Base-by-base conservation (phyloP, 2,888 invertebrate genomes). In the Amphimallon solstitiale region DNA sequence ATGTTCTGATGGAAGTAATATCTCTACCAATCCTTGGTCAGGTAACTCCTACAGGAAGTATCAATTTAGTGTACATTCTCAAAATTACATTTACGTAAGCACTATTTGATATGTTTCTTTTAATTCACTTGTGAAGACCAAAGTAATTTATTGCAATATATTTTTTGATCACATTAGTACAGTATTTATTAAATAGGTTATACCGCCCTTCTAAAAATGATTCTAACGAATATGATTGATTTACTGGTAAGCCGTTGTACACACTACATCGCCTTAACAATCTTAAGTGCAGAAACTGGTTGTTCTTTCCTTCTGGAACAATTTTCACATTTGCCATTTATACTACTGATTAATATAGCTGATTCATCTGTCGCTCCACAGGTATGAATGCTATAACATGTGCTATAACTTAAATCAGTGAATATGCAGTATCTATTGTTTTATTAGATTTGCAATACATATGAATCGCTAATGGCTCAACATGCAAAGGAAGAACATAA, bases 401-500 rank as follows among this genome's bases (percentile, higher is more conserved):
- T n/a, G n/a, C n/a, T n/a, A n/a, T n/a, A 9, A 6, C n/a, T 35
- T 3, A 21, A 56, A 38, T 15, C 2, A 23, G n/a, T n/a, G n/a
- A 14, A n/a, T 54, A 19, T 40, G 19, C 2, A 38, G 46, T 15
- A 2, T 37, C 12, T 56, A n/a, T 46, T 52, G 12, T 21, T 12
- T 49, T 63, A 40, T 74, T 79, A 84, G 87, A 85, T 83, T 68
- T 84, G 76, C 77, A 85, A 83, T 73, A 81, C 87, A 12, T 89
- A 85, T 74, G 86, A 87, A 72, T 79, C 81, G 3, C 75, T 90
- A 68, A 86, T 87, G 84, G 77, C 78, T 12, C 79, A 80, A 45
- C 82, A 85, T 73, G 80, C 81, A 43, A 76, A 80, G 35, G 83
- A 84, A 66, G 60, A 70, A 3, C 72, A 77, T 1, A 65, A 72